Percentiles rank a stretch among this genome's conserved stretches.
Evolutionary conservation across 2,113 vertebrate genomes (phyloP).

Genomic region (Tachuris rubrigastra): DNA sequence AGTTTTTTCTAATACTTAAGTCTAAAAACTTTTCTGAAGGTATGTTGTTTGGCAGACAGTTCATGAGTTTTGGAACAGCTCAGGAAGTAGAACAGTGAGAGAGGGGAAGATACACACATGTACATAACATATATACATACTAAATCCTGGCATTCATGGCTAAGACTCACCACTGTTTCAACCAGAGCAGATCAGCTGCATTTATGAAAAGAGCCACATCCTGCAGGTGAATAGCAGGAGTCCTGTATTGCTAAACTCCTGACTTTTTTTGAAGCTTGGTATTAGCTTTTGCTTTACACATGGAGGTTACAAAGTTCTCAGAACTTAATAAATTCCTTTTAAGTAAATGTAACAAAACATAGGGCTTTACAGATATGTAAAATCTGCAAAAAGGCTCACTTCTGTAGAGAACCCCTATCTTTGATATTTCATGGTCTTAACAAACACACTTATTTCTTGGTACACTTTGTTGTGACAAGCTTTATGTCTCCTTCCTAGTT

Average conservation of each 20-base stretch:
- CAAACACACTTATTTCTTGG: not conserved
- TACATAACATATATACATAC: rapidly evolving
- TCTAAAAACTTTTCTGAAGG: not conserved
- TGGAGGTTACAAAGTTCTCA: not conserved
- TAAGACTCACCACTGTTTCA: not conserved
- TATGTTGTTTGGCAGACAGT: not conserved
- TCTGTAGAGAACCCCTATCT: not conserved
- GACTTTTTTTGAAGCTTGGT: not conserved
- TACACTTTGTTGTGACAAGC: not conserved
- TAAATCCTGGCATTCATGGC: not conserved
- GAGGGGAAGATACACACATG: rapidly evolving
- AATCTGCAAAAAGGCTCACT: not conserved
- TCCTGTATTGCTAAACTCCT: not conserved
- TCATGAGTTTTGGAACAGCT: not conserved
- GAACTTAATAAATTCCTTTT: not conserved
- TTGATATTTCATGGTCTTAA: not conserved
- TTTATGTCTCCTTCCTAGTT: not conserved
- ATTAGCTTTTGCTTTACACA: not conserved
- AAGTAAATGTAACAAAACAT: not conserved
- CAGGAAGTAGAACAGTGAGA: not conserved
- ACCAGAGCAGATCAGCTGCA: not conserved
- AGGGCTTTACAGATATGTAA: not conserved
- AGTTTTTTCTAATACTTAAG: not conserved
- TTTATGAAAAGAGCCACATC: not conserved
- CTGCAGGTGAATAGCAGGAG: not conserved